Percentiles rank a stretch among this genome's conserved stretches.
Conservation (phyloP, 2,113 vertebrate species). For the Arizona elegans region DNA sequence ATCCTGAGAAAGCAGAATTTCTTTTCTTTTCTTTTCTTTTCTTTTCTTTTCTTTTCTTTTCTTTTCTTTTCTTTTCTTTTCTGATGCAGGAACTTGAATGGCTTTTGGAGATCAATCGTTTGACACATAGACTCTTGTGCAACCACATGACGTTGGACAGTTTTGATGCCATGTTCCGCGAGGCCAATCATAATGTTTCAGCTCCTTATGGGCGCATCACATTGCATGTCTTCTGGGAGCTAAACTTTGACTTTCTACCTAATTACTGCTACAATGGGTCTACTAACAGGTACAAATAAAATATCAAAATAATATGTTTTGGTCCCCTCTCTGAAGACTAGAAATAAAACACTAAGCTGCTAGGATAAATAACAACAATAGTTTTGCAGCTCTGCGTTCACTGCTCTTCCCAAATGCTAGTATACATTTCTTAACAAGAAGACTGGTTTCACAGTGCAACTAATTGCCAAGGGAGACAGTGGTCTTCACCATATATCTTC, state of each 20-base stretch:
- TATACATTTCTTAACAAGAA: not conserved
- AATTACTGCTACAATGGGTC: conserved; percentile 99
- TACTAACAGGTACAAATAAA: conserved; percentile 85
- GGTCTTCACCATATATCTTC: not conserved
- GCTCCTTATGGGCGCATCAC: conserved; percentile 98
- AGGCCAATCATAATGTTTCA: conserved; percentile 98
- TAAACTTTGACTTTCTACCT: conserved; percentile 98
- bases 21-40: conserved; percentile 20
- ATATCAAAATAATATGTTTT: not conserved
- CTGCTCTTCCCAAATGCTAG: not conserved
- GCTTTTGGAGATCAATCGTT: conserved; percentile 94
- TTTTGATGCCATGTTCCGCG: conserved; percentile 99
- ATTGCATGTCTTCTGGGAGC: conserved; percentile 98
- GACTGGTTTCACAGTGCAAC: not conserved
- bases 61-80: conserved; percentile 10
- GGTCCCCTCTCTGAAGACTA: not conserved
- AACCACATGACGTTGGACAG: conserved; percentile 98
- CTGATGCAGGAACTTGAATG: conserved; percentile 89
- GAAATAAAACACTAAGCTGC: not conserved
- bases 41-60: conserved; percentile 20
- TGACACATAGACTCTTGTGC: conserved; percentile 93
- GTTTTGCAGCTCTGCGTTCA: not conserved
- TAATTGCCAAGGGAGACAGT: not conserved
- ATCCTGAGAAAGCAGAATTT: not conserved
- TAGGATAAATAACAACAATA: not conserved